Conservation (phyloP, 1,140 invertebrate species). For the Pentalonia nigronervosa region DNA sequence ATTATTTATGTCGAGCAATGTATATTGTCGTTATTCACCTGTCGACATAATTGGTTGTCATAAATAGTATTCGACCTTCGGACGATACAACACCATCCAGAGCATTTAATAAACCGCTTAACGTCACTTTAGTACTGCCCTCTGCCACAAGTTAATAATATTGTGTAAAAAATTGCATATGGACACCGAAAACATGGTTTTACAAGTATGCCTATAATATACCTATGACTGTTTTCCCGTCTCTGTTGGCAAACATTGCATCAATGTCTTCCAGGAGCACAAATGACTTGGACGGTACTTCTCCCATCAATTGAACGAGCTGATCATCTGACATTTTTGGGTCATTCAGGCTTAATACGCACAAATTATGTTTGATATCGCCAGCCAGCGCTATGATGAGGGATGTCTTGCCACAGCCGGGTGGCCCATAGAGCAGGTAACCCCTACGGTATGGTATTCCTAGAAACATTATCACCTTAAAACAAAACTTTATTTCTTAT, state of each 20-base stretch:
- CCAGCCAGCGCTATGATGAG: constrained; percentile 19
- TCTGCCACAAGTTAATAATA: not conserved
- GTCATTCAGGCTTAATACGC: not conserved
- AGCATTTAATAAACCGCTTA: constrained; percentile 36
- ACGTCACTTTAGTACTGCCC: constrained; percentile 32
- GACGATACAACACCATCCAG: constrained; percentile 26
- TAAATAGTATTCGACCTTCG: not conserved
- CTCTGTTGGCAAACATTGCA: not conserved
- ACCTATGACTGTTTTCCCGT: not conserved
- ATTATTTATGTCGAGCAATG: not conserved
- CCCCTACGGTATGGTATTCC: constrained; percentile 32
- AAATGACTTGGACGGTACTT: not conserved
- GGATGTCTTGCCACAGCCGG: constrained; percentile 12
- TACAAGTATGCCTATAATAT: not conserved
- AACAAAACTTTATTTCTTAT: not conserved
- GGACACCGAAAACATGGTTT: not conserved
- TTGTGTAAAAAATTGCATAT: not conserved
- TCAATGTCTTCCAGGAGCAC: constrained; percentile 40
- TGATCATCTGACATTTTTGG: constrained; percentile 2
- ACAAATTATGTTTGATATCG: constrained; percentile 3
- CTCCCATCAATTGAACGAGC: not conserved
- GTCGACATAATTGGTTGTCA: constrained; percentile 34
- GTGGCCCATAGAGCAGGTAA: not conserved
- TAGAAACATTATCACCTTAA: not conserved
- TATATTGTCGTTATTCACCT: not conserved